A percentile compares a stretch with the other conserved stretches of the same genome.
Conservation (phyloP, 2,888 invertebrate species). For the Hydraecia micacea region DNA sequence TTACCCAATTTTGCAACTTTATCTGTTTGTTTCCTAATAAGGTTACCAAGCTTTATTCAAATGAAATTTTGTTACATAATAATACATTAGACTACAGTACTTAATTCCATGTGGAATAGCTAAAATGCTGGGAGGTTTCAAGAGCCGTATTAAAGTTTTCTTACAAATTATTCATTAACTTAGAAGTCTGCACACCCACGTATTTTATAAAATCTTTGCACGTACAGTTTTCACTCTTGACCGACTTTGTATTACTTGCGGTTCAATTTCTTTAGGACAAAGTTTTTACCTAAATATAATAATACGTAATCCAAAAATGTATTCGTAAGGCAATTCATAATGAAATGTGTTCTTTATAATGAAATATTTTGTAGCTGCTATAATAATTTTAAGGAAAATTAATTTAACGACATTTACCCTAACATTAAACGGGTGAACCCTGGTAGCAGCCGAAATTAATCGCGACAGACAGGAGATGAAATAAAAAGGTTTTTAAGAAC, state of each 20-base stretch:
- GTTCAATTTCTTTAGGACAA: conserved; percentile 10
- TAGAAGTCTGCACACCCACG: conserved; percentile 4
- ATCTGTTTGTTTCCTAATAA: conserved; percentile 2
- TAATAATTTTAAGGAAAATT: conserved; percentile 41
- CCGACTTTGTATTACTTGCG: conserved; percentile 21
- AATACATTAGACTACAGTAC: background rate
- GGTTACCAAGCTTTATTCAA: background rate
- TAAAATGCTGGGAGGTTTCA: conserved; percentile 5
- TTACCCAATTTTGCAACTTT: background rate
- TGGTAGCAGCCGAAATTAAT: conserved; percentile 47
- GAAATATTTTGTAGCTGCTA: conserved; percentile 12
- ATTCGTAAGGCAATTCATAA: background rate
- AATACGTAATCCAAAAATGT: background rate
- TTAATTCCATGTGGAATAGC: background rate
- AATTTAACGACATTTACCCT: conserved; percentile 43
- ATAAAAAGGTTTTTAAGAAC: conserved; percentile 52
- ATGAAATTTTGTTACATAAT: background rate
- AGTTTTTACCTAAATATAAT: background rate
- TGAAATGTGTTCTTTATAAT: background rate
- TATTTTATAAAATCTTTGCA: conserved; percentile 44
- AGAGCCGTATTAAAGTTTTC: conserved; percentile 5
- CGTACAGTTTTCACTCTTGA: conserved; percentile 44
- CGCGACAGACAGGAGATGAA: conserved; percentile 53
- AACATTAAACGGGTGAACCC: conserved; percentile 41
- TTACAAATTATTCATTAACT: conserved; percentile 40